A percentile compares a stretch with the other conserved stretches of the same genome.
Evolutionary conservation across 2,888 invertebrate species (phyloP).

Genomic region (Trachelus troglodyta): DNA sequence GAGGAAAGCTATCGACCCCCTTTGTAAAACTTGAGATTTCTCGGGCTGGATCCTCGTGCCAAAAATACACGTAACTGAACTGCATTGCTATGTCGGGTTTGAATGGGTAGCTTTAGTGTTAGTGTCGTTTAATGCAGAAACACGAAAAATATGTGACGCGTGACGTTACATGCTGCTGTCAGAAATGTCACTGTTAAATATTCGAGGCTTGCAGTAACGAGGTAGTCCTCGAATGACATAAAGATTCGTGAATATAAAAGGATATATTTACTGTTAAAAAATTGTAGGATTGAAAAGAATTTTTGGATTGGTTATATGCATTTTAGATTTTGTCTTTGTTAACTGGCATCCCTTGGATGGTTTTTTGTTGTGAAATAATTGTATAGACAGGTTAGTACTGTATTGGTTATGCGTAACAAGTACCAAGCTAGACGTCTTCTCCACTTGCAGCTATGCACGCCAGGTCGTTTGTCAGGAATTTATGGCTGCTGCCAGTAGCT

Average conservation of each 20-base stretch:
- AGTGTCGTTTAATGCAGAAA: neutral
- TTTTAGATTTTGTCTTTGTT: neutral
- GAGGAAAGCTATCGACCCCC: neutral
- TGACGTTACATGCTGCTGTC: neutral
- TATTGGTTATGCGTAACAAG: neutral
- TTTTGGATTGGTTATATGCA: neutral
- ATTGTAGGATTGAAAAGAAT: neutral
- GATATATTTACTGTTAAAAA: neutral
- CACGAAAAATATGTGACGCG: neutral
- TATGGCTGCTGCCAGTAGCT: neutral
- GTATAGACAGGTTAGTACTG: neutral
- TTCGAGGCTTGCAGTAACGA: neutral
- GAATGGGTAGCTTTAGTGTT: neutral
- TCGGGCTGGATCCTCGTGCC: neutral
- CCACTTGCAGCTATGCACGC: neutral
- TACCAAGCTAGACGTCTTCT: neutral
- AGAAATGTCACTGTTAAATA: neutral
- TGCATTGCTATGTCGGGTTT: neutral
- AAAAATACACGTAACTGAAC: neutral
- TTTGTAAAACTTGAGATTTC: neutral
- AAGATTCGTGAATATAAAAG: neutral
- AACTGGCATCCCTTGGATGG: neutral
- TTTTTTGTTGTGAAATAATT: neutral
- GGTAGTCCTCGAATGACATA: neutral
- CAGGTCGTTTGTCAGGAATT: neutral